Percentiles rank a stretch among this genome's conserved stretches.
Conservation (phyloP, 1,140 invertebrate species). For the Heliothis subflexa region DNA sequence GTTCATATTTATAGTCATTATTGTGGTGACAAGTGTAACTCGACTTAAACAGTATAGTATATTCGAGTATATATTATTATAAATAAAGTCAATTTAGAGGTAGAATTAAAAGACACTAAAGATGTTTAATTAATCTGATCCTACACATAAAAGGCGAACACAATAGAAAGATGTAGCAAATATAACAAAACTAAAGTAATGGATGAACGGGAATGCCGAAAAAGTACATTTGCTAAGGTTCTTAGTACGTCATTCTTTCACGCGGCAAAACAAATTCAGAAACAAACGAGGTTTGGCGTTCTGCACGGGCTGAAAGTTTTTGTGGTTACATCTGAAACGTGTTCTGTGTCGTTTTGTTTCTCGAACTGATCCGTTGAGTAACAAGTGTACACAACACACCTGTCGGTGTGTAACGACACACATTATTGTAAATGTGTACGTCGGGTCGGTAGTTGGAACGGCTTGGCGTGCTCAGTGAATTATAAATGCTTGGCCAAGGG, state of each 20-base stretch:
- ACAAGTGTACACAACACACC: constrained; percentile 33
- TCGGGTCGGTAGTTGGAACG: background rate
- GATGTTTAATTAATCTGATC: too few species aligned
- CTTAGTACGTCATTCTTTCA: background rate
- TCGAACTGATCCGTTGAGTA: constrained; percentile 30
- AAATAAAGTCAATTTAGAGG: too few species aligned
- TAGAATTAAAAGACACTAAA: too few species aligned
- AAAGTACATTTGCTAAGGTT: background rate
- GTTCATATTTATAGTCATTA: too few species aligned
- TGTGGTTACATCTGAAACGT: background rate
- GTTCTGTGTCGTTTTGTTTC: constrained; percentile 17
- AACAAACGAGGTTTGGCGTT: constrained; percentile 15
- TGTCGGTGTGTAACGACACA: constrained; percentile 1
- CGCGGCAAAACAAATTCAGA: background rate
- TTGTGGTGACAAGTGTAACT: too few species aligned
- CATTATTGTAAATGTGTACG: constrained; percentile 19
- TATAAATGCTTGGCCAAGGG: constrained; percentile 14
- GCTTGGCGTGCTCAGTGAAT: constrained; percentile 10
- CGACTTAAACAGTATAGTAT: too few species aligned
- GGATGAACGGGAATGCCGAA: background rate
- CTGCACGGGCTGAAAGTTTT: background rate
- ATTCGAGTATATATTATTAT: too few species aligned
- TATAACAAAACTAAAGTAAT: too few species aligned
- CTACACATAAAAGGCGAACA: too few species aligned
- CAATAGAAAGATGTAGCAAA: too few species aligned